Percentiles rank a stretch among this genome's conserved stretches.
Conservation (phyloP, 2,888 invertebrate species). For the Metopia argyrocephala region DNA sequence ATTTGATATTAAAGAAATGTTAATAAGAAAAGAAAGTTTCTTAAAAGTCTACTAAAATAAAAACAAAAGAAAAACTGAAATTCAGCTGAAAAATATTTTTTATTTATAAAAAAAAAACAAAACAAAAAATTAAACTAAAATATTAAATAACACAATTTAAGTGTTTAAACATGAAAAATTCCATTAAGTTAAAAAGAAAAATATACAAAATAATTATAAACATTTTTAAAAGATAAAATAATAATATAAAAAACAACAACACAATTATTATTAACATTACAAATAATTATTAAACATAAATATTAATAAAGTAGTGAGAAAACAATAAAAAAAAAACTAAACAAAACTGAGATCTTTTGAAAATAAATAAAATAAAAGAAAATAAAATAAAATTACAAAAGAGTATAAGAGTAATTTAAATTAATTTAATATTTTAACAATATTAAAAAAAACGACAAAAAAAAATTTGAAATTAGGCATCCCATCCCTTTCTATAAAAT, state of each 20-base stretch:
- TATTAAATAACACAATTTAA: constrained; percentile 53
- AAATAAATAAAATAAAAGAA: constrained; percentile 59
- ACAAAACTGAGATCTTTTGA: constrained; percentile 56
- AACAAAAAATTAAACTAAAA: constrained; percentile 1
- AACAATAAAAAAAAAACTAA: constrained; percentile 59
- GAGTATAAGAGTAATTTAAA: background rate
- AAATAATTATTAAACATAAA: constrained; percentile 50
- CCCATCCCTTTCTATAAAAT: background rate
- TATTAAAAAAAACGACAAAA: background rate
- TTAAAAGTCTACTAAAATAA: constrained; percentile 32
- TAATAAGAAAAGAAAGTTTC: constrained; percentile 28
- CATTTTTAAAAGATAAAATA: constrained; percentile 30
- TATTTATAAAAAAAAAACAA: constrained; percentile 24
- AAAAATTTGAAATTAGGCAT: constrained; percentile 3
- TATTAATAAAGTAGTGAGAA: constrained; percentile 62
- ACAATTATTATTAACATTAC: constrained; percentile 59
- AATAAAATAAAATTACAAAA: background rate
- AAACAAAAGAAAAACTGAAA: background rate
- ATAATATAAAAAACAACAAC: constrained; percentile 55
- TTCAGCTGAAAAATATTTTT: constrained; percentile 12
- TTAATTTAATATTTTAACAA: constrained; percentile 11
- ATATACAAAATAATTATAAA: constrained; percentile 50
- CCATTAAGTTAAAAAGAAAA: constrained; percentile 56
- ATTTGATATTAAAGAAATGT: background rate
- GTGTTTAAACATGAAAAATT: constrained; percentile 55